These are phyloP conservation scores for Plectropomus leopardus DNA, from an alignment of 2,113 vertebrate species.

Conservation along the genomic window DNA sequence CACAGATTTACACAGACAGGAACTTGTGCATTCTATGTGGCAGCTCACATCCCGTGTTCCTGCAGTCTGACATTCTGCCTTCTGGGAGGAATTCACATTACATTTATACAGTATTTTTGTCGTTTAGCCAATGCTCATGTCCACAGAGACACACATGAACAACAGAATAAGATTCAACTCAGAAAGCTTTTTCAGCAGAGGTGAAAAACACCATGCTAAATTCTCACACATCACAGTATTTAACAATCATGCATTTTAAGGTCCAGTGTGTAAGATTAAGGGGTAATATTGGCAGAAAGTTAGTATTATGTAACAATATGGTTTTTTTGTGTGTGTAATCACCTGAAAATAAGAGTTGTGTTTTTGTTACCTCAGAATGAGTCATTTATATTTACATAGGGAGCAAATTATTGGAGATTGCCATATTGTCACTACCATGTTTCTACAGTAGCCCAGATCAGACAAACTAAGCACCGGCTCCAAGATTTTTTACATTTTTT, in stretches of 20 bases:
- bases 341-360: too few relatives aligned
- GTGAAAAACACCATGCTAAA: neutral
- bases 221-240: neutral
- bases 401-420: too few relatives aligned
- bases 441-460: too few relatives aligned
- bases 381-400: too few relatives aligned
- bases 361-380: too few relatives aligned
- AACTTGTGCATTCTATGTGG: conserved; percentile 43
- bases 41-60: conserved; percentile 17
- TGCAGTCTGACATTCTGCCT: conserved; percentile 41
- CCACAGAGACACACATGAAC: conserved; percentile 18
- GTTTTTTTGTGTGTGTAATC: too few relatives aligned
- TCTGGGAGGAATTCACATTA: conserved; percentile 56
- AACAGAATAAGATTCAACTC: conserved; percentile 48
- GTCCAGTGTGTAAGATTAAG: neutral
- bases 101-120: conserved; percentile 56
- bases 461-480: too few relatives aligned
- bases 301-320: too few relatives aligned
- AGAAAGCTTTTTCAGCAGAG: conserved; percentile 1
- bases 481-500: too few relatives aligned
- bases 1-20: conserved; percentile 29
- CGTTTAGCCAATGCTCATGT: conserved; percentile 51
- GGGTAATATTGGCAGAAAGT: too few relatives aligned
- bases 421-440: too few relatives aligned
- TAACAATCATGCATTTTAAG: neutral